Conservation (phyloP, 2,797 vertebrate genomes). For the Pangasius krempfi region DNA sequence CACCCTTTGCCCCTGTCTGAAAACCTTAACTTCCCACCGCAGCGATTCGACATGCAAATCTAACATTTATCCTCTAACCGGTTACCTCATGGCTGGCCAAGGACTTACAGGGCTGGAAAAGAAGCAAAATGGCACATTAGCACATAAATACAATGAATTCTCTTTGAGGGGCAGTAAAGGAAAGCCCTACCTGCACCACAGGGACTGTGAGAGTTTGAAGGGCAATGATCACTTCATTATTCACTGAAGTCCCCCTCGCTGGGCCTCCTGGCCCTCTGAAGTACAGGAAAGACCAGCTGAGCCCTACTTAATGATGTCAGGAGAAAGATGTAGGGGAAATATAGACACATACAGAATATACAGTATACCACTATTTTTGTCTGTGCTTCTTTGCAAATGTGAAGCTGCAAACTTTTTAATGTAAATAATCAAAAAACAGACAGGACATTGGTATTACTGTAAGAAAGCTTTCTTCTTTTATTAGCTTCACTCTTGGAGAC, state of each 20-base stretch:
- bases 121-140: constrained; percentile 62
- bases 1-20: not conserved
- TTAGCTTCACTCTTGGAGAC: constrained; percentile 51
- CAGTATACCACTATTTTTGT: not conserved
- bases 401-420: not conserved
- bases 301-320: constrained; percentile 36
- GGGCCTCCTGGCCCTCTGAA: constrained; percentile 46
- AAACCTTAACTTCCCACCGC: not conserved
- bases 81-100: constrained; percentile 49
- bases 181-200: constrained; percentile 51
- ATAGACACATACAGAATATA: not conserved
- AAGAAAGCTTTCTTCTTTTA: constrained; percentile 37
- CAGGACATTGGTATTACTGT: constrained; percentile 24
- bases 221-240: constrained; percentile 53
- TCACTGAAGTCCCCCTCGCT: constrained; percentile 38
- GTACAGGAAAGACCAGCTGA: constrained; percentile 44
- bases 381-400: too few relatives aligned
- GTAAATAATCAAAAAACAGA: constrained; percentile 17
- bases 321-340: constrained; percentile 9
- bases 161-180: constrained; percentile 41
- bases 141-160: constrained; percentile 59
- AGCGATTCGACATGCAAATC: constrained; percentile 37
- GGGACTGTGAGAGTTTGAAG: constrained; percentile 47
- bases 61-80: constrained; percentile 38
- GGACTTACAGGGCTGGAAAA: constrained; percentile 17